Evolutionary conservation across 1,140 invertebrate species (phyloP).

Genomic region (Palaemon carinicauda): DNA sequence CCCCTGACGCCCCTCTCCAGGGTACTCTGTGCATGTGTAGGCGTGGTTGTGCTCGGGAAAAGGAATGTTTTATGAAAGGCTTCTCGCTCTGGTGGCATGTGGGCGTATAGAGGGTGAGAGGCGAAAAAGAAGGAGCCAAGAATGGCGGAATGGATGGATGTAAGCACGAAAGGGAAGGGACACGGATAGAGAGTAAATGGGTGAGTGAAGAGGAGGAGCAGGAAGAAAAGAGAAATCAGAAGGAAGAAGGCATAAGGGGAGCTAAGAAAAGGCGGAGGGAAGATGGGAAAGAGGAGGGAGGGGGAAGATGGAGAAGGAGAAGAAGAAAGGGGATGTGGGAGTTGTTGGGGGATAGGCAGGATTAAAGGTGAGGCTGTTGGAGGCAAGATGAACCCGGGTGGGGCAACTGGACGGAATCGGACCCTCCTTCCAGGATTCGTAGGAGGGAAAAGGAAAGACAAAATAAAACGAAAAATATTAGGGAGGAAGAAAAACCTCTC

Average conservation of each 20-base stretch:
- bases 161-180: no score
- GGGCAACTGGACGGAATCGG: neutral
- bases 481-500: neutral
- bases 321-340: neutral
- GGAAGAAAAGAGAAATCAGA: neutral
- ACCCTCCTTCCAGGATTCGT: neutral
- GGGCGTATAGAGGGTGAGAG: neutral
- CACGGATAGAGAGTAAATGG: no score
- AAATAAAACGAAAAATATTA: neutral
- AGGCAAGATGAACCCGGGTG: neutral
- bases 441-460: neutral
- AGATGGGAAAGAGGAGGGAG: neutral
- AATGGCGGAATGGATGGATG: neutral
- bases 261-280: neutral
- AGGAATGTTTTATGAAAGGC: no score
- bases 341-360: neutral
- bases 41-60: no score
- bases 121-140: neutral
- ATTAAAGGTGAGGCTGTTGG: neutral
- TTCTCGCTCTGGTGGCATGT: neutral
- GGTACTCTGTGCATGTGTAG: no score
- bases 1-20: no score
- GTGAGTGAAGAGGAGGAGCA: neutral
- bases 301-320: neutral
- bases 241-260: neutral